A percentile compares a stretch with the other conserved stretches of the same genome.
Evolutionary conservation across 2,797 vertebrate genomes (phyloP).

Genomic region (Scomberomorus guttatus): DNA sequence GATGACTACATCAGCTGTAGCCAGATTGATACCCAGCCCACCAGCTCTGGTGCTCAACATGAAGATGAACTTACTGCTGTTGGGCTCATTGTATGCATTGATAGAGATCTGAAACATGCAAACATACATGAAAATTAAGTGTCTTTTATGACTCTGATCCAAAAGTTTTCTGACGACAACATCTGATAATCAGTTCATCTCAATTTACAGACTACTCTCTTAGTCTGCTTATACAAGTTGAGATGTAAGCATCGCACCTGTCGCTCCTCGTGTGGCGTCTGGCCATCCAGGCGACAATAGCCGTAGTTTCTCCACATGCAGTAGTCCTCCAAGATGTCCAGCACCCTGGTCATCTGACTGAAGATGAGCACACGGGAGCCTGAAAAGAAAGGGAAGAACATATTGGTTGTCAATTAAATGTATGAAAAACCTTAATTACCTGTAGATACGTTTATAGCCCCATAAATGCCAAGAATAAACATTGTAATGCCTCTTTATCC

Average conservation of each 20-base stretch:
- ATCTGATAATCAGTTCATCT: background rate
- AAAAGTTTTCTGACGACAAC: background rate
- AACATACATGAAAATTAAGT: background rate
- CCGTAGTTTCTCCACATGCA: slow-evolving; percentile 99
- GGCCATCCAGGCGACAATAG: slow-evolving; percentile 97
- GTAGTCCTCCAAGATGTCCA: slow-evolving; percentile 99
- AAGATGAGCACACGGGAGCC: slow-evolving; percentile 97
- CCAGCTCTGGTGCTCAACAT: slow-evolving; percentile 99
- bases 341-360: slow-evolving; percentile 98
- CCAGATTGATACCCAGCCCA: slow-evolving; percentile 98
- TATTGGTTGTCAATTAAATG: background rate
- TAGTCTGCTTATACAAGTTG: background rate
- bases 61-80: slow-evolving; percentile 96
- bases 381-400: slow-evolving; percentile 55
- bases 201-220: background rate
- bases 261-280: slow-evolving; percentile 98
- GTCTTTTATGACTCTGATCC: background rate
- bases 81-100: slow-evolving; percentile 93
- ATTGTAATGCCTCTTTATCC: background rate
- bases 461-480: background rate
- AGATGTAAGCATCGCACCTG: slow-evolving; percentile 85
- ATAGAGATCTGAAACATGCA: slow-evolving; percentile 92
- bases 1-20: slow-evolving; percentile 98
- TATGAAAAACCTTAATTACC: background rate
- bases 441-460: no score